phyloP scores from a whole-genome alignment of 2,797 vertebrate species.

The Micrastur ruficollis region DNA sequence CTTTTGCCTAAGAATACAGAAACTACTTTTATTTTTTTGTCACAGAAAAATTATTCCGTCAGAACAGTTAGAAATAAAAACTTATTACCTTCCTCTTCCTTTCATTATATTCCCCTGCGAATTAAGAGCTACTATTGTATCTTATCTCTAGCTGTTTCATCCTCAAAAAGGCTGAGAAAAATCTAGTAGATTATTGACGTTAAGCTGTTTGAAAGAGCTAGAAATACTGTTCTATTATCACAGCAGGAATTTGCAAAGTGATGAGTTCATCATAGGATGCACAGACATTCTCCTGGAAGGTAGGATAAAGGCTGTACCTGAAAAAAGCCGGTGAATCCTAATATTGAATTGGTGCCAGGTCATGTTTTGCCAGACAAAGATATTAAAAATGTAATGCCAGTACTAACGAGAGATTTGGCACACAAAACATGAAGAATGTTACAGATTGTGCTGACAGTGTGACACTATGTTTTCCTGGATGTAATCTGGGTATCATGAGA shows the following conservation, averaged over 20 bases:
- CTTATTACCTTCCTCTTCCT: background rate
- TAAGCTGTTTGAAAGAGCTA: conserved; percentile 21
- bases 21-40: background rate
- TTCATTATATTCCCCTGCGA: background rate
- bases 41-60: background rate
- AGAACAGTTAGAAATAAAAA: background rate
- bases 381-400: conserved; percentile 64
- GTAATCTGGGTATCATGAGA: conserved; percentile 67
- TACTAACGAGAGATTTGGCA: conserved; percentile 41
- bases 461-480: conserved; percentile 67
- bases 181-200: background rate
- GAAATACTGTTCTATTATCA: conserved; percentile 50
- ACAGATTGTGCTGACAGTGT: conserved; percentile 64
- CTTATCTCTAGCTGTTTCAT: conserved; percentile 4
- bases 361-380: conserved; percentile 55
- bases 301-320: conserved; percentile 44
- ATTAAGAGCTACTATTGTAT: background rate
- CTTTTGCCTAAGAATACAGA: background rate
- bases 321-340: conserved; percentile 32
- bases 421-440: conserved; percentile 28
- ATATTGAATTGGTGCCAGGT: conserved; percentile 30
- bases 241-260: conserved; percentile 42
- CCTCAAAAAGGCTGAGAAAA: conserved; percentile 49
- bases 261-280: conserved; percentile 32
- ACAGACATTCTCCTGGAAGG: conserved; percentile 34